Evolutionary conservation across 2,888 invertebrate species (phyloP).

Genomic region (Philonicus albiceps): DNA sequence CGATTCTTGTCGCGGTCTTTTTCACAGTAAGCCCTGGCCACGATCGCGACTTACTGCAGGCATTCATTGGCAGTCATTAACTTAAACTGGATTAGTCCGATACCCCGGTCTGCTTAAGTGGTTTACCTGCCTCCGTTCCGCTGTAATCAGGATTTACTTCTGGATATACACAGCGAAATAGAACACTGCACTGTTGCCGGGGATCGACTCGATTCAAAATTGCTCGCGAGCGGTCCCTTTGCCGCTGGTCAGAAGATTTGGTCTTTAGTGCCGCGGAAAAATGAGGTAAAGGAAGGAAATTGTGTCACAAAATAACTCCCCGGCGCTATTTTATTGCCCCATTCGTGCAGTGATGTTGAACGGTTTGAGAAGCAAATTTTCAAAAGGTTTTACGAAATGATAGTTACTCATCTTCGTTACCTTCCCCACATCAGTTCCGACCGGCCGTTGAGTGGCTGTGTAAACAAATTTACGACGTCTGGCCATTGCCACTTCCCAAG

Average conservation of each 20-base stretch:
- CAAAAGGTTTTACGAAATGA: not conserved
- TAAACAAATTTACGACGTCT: not conserved
- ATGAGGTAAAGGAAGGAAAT: not conserved
- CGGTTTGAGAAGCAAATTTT: not conserved
- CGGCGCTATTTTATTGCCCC: not conserved
- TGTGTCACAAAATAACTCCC: not conserved
- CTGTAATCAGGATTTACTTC: not conserved
- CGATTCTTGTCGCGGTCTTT: not conserved
- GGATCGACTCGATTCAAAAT: not conserved
- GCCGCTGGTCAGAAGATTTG: not conserved
- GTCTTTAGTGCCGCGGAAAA: not conserved
- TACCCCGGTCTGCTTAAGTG: not conserved
- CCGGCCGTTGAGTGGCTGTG: not conserved
- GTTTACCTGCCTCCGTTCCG: slow-evolving; percentile 5
- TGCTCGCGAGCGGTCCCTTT: not conserved
- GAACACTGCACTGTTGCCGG: not conserved
- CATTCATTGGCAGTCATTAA: slow-evolving; percentile 20
- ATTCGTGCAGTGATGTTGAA: not conserved
- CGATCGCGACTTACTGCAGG: not conserved
- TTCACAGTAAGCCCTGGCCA: not conserved
- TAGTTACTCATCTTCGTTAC: not conserved
- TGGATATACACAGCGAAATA: not conserved
- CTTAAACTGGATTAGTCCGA: not conserved
- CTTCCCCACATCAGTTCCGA: not conserved
- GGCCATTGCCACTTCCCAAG: not conserved